These are phyloP conservation scores for Pachliopta kotzebuea DNA, from an alignment of 2,888 invertebrate genomes.

Conservation along the genomic window DNA sequence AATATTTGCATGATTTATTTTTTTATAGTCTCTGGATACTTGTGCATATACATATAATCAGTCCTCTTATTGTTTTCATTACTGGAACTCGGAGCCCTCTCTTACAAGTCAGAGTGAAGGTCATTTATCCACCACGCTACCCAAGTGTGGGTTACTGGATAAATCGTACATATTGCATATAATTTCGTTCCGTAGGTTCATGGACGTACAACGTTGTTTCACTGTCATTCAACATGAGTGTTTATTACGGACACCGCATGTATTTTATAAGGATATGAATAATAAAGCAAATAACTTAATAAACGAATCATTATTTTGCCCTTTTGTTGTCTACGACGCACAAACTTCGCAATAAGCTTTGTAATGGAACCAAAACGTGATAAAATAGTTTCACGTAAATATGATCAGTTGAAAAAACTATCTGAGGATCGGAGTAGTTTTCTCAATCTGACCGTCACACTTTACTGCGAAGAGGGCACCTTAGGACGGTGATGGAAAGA, in stretches of 20 bases:
- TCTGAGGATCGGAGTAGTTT: no score
- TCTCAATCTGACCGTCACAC: no score
- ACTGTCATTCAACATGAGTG: conserved; percentile 8
- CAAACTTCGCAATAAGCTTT: conserved; percentile 7
- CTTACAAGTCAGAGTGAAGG: no score
- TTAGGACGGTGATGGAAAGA: not conserved
- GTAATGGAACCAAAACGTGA: not conserved
- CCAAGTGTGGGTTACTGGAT: not conserved
- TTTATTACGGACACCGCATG: conserved; percentile 11
- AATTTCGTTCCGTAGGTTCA: not conserved
- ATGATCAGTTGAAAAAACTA: no score
- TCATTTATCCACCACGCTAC: no score
- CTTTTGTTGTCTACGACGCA: conserved; percentile 12
- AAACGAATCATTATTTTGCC: conserved; percentile 8
- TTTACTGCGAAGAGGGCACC: no score
- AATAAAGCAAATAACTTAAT: conserved; percentile 7
- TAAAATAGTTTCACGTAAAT: no score
- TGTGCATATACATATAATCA: not conserved
- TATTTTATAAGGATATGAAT: conserved; percentile 18
- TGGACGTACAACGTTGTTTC: not conserved
- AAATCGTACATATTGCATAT: not conserved
- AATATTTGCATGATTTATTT: conserved; percentile 30
- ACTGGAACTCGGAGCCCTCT: no score
- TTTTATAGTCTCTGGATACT: conserved; percentile 2
- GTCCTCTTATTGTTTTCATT: no score